Evolutionary conservation across 2,888 invertebrate genomes (phyloP), one percentile per base, ranked within the genome.

Genomic region (Caenorhabditis panamensis): DNA sequence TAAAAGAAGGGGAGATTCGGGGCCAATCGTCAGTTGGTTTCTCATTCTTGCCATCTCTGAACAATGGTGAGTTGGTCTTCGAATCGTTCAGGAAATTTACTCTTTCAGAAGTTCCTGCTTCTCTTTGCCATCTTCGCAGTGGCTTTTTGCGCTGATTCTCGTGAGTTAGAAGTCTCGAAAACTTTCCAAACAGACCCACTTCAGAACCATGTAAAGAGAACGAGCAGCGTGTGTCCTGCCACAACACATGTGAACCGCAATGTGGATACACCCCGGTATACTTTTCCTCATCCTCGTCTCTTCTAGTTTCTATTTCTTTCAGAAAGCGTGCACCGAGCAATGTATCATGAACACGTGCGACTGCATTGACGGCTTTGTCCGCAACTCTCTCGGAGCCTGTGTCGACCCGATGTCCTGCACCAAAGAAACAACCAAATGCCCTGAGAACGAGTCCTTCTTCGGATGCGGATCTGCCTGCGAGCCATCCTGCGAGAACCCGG

Each of bases 231-330:
- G 78, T 78, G 1, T 36, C 59, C 2, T 78, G 78, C 22, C 78
- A 78, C 26, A 71, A 78, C 47, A 69, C 63, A 1, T 78, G 78
- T 47, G 78, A 78, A 16, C 78, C 78, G 54, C 78, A 78, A 66
- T 78, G 78, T 28, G 78, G 78, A 53, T 78, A 51, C 49, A 78
- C 61, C 2, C 69, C 69, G 59, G 78, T 78, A 47, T 31, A 16
- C 2, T 2, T 31, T 56, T 18, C 24, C 4, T 31, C 5, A 31
- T 31, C 5, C 4, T 6, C 9, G 31, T 6, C 4, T 31, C 13
- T 16, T 6, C 13, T 5, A 28, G n/a, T 13, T 18, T 0, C 18
- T 26, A n/a, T 0, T 1, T 26, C 6, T 51, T 71, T 4, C 53
- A 78, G 77, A 71, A 63, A 36, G 64, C 44, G 5, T 78, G 78